Evolutionary conservation across 2,113 vertebrate genomes (phyloP).

Genomic region (Ramphastos sulfuratus): DNA sequence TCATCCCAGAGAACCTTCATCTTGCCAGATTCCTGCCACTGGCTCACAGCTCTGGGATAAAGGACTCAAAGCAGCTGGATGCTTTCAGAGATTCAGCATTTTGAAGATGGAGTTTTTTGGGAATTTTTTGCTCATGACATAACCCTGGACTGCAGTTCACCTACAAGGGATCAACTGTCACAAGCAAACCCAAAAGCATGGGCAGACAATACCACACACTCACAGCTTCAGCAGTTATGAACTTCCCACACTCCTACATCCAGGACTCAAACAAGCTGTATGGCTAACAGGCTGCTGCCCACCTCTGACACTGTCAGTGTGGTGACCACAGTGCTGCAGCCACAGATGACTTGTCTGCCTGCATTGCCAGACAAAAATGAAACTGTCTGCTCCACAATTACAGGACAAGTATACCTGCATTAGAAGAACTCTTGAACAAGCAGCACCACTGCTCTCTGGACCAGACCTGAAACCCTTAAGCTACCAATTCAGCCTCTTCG

Average conservation of each 20-base stretch:
- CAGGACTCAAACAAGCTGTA: background rate
- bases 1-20: too few relatives aligned
- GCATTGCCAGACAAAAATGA: rapidly evolving
- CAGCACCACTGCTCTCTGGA: too few relatives aligned
- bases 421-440: background rate
- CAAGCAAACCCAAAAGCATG: rapidly evolving
- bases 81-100: background rate
- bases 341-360: rapidly evolving
- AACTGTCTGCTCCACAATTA: background rate
- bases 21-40: background rate
- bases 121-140: too few relatives aligned
- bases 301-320: too few relatives aligned
- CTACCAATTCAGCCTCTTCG: too few relatives aligned
- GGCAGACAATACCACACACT: background rate
- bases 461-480: too few relatives aligned
- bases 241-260: background rate
- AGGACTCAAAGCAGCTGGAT: too few relatives aligned
- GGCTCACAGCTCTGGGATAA: background rate
- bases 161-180: background rate
- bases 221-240: background rate
- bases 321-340: background rate
- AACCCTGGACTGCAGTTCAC: background rate
- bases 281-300: background rate
- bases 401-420: rapidly evolving
- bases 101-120: background rate